Evolutionary conservation across 1,140 invertebrate genomes (phyloP), one percentile per base, ranked within the genome.

Genomic region (Sweltsa coloradensis): DNA sequence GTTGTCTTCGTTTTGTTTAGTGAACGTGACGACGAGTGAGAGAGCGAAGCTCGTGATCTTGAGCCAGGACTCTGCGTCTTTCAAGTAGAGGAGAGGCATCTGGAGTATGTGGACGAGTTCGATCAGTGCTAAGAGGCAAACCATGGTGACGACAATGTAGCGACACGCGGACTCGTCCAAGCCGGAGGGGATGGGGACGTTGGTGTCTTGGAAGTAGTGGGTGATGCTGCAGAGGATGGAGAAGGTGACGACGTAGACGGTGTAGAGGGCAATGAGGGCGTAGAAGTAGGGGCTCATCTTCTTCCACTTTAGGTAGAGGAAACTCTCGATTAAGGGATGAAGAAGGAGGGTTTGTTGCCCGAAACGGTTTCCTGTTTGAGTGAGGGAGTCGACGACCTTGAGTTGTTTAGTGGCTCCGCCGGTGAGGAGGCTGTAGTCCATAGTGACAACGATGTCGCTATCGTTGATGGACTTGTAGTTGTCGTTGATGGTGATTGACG

Each of bases 251-350:
- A 73, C 65, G 49, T 72, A 71, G 0, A 68, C 47, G 2, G 60
- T 56, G 50, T 73, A 73, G 2, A 70, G 55, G n/a, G 60, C 57
- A 40, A 73, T 60, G 9, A 71, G 66, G 11, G 61, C 59, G 27
- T 69, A 70, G 51, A 74, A 74, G 31, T 69, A 68, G 41, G 63
- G 63, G 18, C 67, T 53, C 7, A 71, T 51, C 23, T 64, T 66
- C 40, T 65, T 68, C 73, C 73, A 75, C 57, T 75, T 74, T n/a
- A 75, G 57, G 47, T 61, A 67, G 1, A 75, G 56, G 53, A 72
- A 74, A 47, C 69, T 69, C 56, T 75, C 69, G 3, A 73, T 60
- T 16, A 72, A 59, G 1, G 73, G 73, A 57, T 75, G 72, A 0
- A 71, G 63, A 9, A 70, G 59, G 13, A 76, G 55, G 45, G 64